Conservation (phyloP, 2,888 invertebrate species). For the Caenorhabditis doughertyi region DNA sequence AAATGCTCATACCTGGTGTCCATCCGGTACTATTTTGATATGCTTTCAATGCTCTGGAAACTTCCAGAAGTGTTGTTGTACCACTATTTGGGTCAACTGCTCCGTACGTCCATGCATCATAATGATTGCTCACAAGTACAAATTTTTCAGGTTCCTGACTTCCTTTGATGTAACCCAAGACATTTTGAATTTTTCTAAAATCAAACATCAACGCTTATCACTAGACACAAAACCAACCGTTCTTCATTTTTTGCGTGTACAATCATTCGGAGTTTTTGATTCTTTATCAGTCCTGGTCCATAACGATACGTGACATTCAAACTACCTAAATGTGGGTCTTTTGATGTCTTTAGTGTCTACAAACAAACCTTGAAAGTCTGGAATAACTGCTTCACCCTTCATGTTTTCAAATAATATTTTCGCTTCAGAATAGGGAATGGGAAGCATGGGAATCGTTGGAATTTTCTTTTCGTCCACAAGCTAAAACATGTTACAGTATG, state of each 20-base stretch:
- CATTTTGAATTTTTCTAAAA: slow-evolving; percentile 81
- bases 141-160: slow-evolving; percentile 84
- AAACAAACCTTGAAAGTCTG: slow-evolving; percentile 79
- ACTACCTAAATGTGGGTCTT: slow-evolving; percentile 16
- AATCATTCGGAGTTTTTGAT: slow-evolving; percentile 68
- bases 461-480: slow-evolving; percentile 54
- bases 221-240: slow-evolving; percentile 51
- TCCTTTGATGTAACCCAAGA: slow-evolving; percentile 83
- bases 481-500: slow-evolving; percentile 4
- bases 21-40: slow-evolving; percentile 82
- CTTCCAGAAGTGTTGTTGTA: slow-evolving; percentile 84
- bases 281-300: slow-evolving; percentile 83
- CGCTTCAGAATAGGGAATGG: slow-evolving; percentile 84
- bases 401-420: slow-evolving; percentile 71
- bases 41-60: slow-evolving; percentile 77
- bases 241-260: slow-evolving; percentile 72
- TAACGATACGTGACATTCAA: slow-evolving; percentile 82
- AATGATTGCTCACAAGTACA: slow-evolving; percentile 85
- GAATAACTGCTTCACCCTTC: slow-evolving; percentile 81
- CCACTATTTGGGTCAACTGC: slow-evolving; percentile 84
- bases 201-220: neutral
- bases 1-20: slow-evolving; percentile 82
- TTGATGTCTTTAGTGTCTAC: neutral
- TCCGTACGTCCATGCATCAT: slow-evolving; percentile 84
- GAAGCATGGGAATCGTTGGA: slow-evolving; percentile 84